Percentiles rank a stretch among this genome's conserved stretches.
phyloP scores from a whole-genome alignment of 2,888 invertebrate genomes.

The Parnassius apollo region DNA sequence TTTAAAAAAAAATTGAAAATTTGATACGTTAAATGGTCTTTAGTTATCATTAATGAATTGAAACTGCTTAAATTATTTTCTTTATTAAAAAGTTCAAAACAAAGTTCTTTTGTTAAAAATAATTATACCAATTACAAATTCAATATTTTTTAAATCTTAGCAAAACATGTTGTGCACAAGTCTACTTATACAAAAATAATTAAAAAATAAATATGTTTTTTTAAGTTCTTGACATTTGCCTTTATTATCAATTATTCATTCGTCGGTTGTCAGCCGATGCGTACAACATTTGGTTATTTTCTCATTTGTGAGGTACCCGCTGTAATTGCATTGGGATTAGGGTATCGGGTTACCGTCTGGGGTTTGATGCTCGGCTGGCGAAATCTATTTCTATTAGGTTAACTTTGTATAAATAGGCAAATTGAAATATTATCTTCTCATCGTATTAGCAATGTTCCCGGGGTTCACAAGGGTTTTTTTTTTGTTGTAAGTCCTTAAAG shows the following conservation, averaged over 20 bases:
- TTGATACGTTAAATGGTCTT: too few species aligned
- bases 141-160: too few species aligned
- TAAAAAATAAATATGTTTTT: too few species aligned
- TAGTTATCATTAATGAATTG: too few species aligned
- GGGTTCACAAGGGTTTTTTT: conserved; percentile 1
- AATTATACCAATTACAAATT: too few species aligned
- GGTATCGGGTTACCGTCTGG: conserved; percentile 56
- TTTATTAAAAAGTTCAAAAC: too few species aligned
- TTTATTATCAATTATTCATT: conserved; percentile 20
- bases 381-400: conserved; percentile 30
- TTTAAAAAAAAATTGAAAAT: too few species aligned
- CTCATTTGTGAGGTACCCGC: conserved; percentile 56
- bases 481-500: too few species aligned
- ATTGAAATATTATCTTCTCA: conserved; percentile 27
- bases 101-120: too few species aligned
- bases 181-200: too few species aligned
- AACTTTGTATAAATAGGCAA: conserved; percentile 29
- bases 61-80: too few species aligned
- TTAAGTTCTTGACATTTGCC: not conserved
- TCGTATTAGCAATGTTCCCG: conserved; percentile 2
- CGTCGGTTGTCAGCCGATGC: conserved; percentile 37
- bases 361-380: conserved; percentile 34
- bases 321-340: conserved; percentile 60
- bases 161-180: too few species aligned
- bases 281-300: conserved; percentile 63